These are phyloP conservation scores for Ditylenchus weischeri DNA, from an alignment of 2,888 invertebrate genomes.

Conservation along the genomic window DNA sequence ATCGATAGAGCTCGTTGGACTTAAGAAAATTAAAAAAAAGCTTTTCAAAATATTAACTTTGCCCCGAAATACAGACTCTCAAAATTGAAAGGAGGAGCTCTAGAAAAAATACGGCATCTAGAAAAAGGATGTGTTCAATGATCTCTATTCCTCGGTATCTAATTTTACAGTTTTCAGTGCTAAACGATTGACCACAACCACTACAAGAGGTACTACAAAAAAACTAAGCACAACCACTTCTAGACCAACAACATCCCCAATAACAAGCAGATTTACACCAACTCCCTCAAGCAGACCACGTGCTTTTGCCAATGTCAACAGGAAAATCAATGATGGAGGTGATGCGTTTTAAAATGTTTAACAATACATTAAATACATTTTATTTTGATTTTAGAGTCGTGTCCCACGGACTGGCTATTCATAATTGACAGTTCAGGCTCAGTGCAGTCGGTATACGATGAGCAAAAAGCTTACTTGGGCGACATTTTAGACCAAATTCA, in stretches of 20 bases:
- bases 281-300: conserved; percentile 2
- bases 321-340: conserved; percentile 6
- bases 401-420: conserved; percentile 52
- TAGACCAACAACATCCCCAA: background rate
- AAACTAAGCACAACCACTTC: conserved; percentile 18
- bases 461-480: conserved; percentile 39
- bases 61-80: too few relatives aligned
- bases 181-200: too few relatives aligned
- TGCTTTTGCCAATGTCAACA: background rate
- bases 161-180: too few relatives aligned
- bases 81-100: too few relatives aligned
- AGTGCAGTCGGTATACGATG: conserved; percentile 47
- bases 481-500: conserved; percentile 32
- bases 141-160: too few relatives aligned
- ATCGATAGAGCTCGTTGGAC: too few relatives aligned
- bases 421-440: conserved; percentile 56
- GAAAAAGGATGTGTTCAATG: too few relatives aligned
- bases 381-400: conserved; percentile 22
- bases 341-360: background rate
- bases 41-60: too few relatives aligned
- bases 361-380: background rate
- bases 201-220: background rate
- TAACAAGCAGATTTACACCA: conserved; percentile 2
- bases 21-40: too few relatives aligned
- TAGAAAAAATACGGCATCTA: too few relatives aligned